Evolutionary conservation across 2,797 vertebrate genomes (phyloP).

Genomic region (Bradypodion pumilum): DNA sequence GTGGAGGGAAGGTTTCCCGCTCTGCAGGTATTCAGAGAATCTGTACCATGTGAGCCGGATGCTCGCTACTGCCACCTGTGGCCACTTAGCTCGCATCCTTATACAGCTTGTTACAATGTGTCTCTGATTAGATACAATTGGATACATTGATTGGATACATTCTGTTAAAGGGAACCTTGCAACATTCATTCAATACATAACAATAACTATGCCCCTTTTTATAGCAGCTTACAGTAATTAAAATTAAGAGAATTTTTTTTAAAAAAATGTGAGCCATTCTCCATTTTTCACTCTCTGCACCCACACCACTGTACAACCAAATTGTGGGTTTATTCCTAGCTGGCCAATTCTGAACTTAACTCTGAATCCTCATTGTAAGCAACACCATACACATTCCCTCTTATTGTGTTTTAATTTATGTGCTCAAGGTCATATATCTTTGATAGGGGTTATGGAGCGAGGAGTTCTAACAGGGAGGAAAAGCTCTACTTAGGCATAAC

Average conservation of each 20-base stretch:
- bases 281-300: not conserved
- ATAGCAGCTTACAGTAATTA: not conserved
- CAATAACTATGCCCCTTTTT: not conserved
- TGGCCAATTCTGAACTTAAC: not conserved
- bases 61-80: too few relatives aligned
- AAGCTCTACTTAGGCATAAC: not conserved
- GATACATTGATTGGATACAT: too few relatives aligned
- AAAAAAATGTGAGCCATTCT: not conserved
- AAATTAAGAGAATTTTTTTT: not conserved
- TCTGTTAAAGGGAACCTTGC: too few relatives aligned
- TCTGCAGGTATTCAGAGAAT: too few relatives aligned
- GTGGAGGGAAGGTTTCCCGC: too few relatives aligned
- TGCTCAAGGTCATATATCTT: constrained; percentile 21
- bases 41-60: too few relatives aligned
- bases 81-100: too few relatives aligned
- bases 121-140: too few relatives aligned
- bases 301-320: not conserved
- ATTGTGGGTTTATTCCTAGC: not conserved
- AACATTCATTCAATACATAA: too few relatives aligned
- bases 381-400: not conserved
- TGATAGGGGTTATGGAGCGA: not conserved
- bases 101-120: too few relatives aligned
- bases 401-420: constrained; percentile 7
- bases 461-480: constrained; percentile 10
- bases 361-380: constrained; percentile 1